Base-by-base conservation (phyloP, 2,797 vertebrate genomes). In the Bovichtus diacanthus region DNA sequence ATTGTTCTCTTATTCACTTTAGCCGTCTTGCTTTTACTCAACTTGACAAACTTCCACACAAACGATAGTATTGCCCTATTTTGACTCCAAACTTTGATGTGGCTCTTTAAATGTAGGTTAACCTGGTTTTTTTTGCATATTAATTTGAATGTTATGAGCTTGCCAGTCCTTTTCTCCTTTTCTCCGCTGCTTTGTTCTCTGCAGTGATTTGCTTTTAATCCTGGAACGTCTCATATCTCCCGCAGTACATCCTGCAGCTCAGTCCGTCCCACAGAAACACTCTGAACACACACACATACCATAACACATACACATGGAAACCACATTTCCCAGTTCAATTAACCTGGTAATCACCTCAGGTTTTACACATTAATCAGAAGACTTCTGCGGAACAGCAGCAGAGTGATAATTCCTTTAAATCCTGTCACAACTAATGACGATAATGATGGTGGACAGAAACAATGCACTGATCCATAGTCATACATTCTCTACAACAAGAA, bases 261-360 rank as follows among this genome's bases (percentile, higher is more conserved):
- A 46, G 15, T 39, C 25, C 8, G 0, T 34, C 23, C 15, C n/a
- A 9, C 41, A 50, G 39, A 54, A 27, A 31, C 58, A 38, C 27
- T 8, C 60, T 41, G 25, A 34, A 49, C 50, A 43, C 36, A 59
- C 63, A 73, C 21, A 47, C 47, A 62, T 3, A 31, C 53, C 27
- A 5, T 12, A 18, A 61, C 60, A 70, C 55, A 58, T 23, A 74
- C 60, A 79, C 44, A 67, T 0, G 3, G 23, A 66, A 25, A 54
- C 27, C 50, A 58, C 79, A 70, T 65, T 72, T 85, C 88, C 87
- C 87, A 41, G 8, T 60, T 76, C 31, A 85, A 88, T 90, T 90
- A 89, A 90, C 87, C 88, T 50, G 29, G 1, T 16, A 3, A 61
- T 63, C 64, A 69, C 81, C 76, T 80, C 56, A 5, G 44, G 44